Base-by-base conservation (phyloP, 1,140 invertebrate species). In the Drosophila navojoa region DNA sequence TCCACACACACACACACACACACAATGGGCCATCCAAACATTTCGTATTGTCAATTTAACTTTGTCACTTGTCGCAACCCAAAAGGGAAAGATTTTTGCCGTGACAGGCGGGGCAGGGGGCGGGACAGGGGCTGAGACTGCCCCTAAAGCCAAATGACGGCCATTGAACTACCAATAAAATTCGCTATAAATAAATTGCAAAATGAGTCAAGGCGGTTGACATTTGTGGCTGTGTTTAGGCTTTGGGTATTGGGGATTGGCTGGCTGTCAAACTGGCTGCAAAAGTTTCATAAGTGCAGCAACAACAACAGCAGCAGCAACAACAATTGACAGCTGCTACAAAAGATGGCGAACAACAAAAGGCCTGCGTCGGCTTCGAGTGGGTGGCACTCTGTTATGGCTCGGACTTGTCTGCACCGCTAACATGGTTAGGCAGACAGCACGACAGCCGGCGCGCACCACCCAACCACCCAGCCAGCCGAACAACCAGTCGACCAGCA, bases 81-180 rank as follows among this genome's bases (percentile, higher is more conserved):
- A 53, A 52, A 29, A 29, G 5, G 27, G 19, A 60, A 35, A 32
- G 49, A 47, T 47, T 19, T 19, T 19, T 19, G n/a, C 35, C 19
- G n/a, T n/a, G 35, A 32, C 13, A 42, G 1, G 27, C 19, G 7
- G 7, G 38, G n/a, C 27, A 19, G 16, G 10, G 35, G 27, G 38
- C 22, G 2, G 35, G 38, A n/a, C n/a, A n/a, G 6, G 15, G 38
- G 13, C 35, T 9, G n/a, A 25, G 19, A 11, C 27, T 44, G 54
- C 10, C n/a, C 44, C 52, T 15, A 19, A 58, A 54, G 29, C 61
- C 58, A 70, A 81, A 78, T 78, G 67, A 71, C 72, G 62, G 52
- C 29, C 61, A 68, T 72, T 60, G 25, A 80, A 85, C 68, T 72
- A 63, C 13, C 82, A 86, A 87, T 86, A 87, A 81, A 86, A 86